Evolutionary conservation across 2,797 vertebrate species (phyloP).

Genomic region (Microctenopoma lineatum): DNA sequence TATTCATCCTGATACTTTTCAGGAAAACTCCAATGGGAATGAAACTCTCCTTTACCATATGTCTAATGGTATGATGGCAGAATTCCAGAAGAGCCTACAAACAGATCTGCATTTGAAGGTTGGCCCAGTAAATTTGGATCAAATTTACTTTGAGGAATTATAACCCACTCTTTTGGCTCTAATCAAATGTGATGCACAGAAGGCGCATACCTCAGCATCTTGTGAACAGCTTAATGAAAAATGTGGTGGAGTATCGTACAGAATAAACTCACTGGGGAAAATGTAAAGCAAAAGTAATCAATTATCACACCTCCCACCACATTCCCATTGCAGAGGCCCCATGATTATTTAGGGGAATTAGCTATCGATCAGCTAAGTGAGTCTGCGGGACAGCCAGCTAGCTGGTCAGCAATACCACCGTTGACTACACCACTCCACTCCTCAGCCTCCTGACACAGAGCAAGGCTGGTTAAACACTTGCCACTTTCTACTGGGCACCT

Average conservation of each 20-base stretch:
- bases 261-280: conserved; percentile 71
- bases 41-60: not conserved
- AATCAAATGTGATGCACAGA: conserved; percentile 65
- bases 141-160: conserved; percentile 30
- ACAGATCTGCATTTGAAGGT: conserved; percentile 14
- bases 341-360: conserved; percentile 86
- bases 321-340: conserved; percentile 63
- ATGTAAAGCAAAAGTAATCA: conserved; percentile 79
- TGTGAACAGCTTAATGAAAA: conserved; percentile 73
- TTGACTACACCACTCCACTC: conserved; percentile 10
- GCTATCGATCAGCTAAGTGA: conserved; percentile 83
- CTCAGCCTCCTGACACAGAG: conserved; percentile 32
- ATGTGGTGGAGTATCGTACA: conserved; percentile 53
- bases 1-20: not conserved
- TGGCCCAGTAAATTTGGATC: not conserved
- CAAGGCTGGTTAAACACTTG: conserved; percentile 42
- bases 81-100: conserved; percentile 17
- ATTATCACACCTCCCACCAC: conserved; percentile 75
- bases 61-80: not conserved
- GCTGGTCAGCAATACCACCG: conserved; percentile 47
- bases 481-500: conserved; percentile 48
- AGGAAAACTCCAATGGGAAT: not conserved
- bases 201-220: conserved; percentile 71
- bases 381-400: conserved; percentile 67
- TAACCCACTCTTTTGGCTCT: conserved; percentile 27